A percentile compares a stretch with the other conserved stretches of the same genome.
Evolutionary conservation across 2,888 invertebrate genomes (phyloP).

Genomic region (Pyrgus malvae): DNA sequence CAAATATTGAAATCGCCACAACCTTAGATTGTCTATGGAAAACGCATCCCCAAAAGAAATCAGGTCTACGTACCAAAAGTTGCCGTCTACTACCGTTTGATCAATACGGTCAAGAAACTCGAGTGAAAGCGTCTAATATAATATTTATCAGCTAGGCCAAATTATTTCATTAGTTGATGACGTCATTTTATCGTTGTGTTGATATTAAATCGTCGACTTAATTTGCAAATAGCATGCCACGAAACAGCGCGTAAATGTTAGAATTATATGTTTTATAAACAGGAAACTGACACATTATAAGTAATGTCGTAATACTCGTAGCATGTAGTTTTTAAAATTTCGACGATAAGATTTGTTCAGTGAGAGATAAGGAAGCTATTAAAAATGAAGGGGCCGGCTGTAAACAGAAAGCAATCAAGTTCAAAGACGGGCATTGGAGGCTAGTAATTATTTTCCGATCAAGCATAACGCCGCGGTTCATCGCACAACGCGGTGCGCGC

Average conservation of each 20-base stretch:
- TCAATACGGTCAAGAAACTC: no score
- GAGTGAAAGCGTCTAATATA: no score
- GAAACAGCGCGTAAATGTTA: no score
- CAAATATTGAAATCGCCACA: no score
- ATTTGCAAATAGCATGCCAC: neutral
- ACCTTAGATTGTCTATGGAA: no score
- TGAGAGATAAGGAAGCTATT: conserved; percentile 5
- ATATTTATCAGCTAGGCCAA: no score
- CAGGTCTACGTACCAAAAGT: no score
- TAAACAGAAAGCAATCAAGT: conserved; percentile 22
- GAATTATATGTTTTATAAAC: neutral
- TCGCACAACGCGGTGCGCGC: conserved; percentile 1
- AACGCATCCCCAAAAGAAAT: no score
- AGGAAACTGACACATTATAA: neutral
- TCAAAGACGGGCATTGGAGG: conserved; percentile 24
- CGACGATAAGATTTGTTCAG: no score
- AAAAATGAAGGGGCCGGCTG: neutral
- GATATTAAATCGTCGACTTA: neutral
- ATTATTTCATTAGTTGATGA: no score
- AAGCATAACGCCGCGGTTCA: conserved; percentile 27
- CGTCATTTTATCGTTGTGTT: neutral
- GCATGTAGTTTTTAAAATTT: no score
- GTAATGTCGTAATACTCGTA: neutral
- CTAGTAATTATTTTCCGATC: conserved; percentile 23
- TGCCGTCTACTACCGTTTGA: no score